phyloP scores from a whole-genome alignment of 2,797 vertebrate genomes.

The Poecilia picta region DNA sequence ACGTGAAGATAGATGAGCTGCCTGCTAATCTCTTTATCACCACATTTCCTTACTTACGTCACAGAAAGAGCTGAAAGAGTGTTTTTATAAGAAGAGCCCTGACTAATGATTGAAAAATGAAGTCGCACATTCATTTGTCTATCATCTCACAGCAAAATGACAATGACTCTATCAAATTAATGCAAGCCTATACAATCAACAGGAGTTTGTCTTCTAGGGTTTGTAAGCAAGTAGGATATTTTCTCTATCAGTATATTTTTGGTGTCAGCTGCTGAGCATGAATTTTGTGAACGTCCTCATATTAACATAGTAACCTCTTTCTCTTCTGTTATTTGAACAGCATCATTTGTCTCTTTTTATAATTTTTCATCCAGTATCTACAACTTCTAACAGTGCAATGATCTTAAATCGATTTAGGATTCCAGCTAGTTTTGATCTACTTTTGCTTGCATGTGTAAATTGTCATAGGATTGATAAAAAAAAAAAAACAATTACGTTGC shows the following conservation, averaged over 20 bases:
- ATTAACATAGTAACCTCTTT: background rate
- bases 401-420: background rate
- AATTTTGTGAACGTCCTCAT: background rate
- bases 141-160: background rate
- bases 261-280: background rate
- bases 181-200: background rate
- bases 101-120: background rate
- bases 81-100: background rate
- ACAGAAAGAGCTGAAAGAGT: background rate
- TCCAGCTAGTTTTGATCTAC: background rate
- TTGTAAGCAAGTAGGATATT: background rate
- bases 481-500: background rate
- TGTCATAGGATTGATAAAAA: background rate
- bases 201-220: background rate
- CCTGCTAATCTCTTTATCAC: background rate
- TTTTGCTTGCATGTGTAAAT: background rate
- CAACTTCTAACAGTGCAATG: background rate
- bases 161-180: conserved; percentile 4
- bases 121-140: background rate
- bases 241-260: background rate
- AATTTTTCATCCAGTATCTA: background rate
- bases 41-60: background rate
- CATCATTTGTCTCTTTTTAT: background rate
- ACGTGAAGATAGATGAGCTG: background rate
- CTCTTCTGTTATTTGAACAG: background rate